Percentiles rank a stretch among this genome's conserved stretches.
These are phyloP conservation scores for Cylas formicarius DNA, from an alignment of 1,140 invertebrate genomes.

Conservation along the genomic window DNA sequence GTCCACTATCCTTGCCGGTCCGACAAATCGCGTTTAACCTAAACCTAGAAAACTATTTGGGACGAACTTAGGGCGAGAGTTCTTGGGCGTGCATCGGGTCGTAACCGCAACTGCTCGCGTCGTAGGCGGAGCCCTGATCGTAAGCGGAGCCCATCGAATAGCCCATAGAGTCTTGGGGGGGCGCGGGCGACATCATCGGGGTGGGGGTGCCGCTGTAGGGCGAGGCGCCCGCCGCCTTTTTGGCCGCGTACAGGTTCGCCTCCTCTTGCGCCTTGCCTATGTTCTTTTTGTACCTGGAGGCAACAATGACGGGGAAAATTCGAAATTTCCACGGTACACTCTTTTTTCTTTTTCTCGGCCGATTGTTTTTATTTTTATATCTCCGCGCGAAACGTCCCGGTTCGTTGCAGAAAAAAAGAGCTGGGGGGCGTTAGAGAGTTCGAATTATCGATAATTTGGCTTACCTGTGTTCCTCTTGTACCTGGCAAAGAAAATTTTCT, in stretches of 20 bases:
- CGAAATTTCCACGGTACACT: constrained; percentile 13
- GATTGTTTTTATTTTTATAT: background rate
- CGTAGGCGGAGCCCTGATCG: constrained; percentile 73
- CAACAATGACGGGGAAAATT: no score
- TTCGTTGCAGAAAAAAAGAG: constrained; percentile 18
- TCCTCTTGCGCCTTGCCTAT: constrained; percentile 99
- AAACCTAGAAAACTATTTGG: constrained; percentile 12
- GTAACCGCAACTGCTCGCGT: constrained; percentile 81
- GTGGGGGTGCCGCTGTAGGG: constrained; percentile 86
- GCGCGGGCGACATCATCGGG: constrained; percentile 89
- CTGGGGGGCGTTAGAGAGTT: constrained; percentile 21
- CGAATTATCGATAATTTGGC: constrained; percentile 17
- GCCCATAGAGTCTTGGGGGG: constrained; percentile 81
- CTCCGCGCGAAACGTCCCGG: no score
- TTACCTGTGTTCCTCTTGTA: constrained; percentile 21
- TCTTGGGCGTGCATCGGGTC: constrained; percentile 60
- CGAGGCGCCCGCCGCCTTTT: constrained; percentile 93
- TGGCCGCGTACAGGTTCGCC: constrained; percentile 97
- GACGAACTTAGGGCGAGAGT: constrained; percentile 26
- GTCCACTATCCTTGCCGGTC: background rate
- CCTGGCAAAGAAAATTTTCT: constrained; percentile 17
- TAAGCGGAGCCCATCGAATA: constrained; percentile 82
- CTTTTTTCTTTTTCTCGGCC: constrained; percentile 5
- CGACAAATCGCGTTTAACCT: constrained; percentile 4
- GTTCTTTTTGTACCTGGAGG: constrained; percentile 90